Evolutionary conservation across 2,888 invertebrate species (phyloP), one percentile per base, ranked within the genome.

Genomic region (Cephus runcator): DNA sequence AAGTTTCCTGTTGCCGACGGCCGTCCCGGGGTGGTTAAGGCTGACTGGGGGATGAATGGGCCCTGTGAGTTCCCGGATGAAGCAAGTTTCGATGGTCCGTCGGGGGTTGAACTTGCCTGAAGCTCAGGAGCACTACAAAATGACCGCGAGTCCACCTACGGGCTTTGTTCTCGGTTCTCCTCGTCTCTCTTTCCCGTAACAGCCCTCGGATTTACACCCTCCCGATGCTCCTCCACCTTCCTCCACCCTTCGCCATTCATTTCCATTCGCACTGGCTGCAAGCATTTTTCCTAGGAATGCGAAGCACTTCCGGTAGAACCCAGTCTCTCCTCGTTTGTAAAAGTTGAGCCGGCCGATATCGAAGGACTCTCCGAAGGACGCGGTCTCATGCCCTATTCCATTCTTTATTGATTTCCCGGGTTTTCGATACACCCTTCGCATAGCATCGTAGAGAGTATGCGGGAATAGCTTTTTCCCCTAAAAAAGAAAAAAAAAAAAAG

Each of bases 401-500:
- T 56, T 15, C 56, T 15, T 56, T 56, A 56, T 56, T 56, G 56
- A 56, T 56, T 56, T 56, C 23, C 56, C 23, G 56, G 9, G 23
- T 56, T 56, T 15, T 56, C 56, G 56, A 56, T 56, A 56, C 56
- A 56, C 56, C 56, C 56, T 56, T 56, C 56, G 56, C 56, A 23
- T 23, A 23, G 56, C 1, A 2, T 56, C 56, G 56, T 56, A 56
- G 56, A 56, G 56, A 56, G 56, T 56, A 15, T 56, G 56, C 56
- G 56, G 23, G 56, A 56, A 56, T 56, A 23, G 56, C 56, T 23
- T 56, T 56, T 56, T 56, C 23, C 56, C 56, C 56, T 23, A 30
- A 68, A 69, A 69, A 73, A 69, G 69, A 35, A 69, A 74, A 75
- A 76, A 77, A 11, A 36, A 75, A 71, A 56, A 34, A 15, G 12